Evolutionary conservation across 2,797 vertebrate genomes (phyloP).

Genomic region (Tapera naevia): DNA sequence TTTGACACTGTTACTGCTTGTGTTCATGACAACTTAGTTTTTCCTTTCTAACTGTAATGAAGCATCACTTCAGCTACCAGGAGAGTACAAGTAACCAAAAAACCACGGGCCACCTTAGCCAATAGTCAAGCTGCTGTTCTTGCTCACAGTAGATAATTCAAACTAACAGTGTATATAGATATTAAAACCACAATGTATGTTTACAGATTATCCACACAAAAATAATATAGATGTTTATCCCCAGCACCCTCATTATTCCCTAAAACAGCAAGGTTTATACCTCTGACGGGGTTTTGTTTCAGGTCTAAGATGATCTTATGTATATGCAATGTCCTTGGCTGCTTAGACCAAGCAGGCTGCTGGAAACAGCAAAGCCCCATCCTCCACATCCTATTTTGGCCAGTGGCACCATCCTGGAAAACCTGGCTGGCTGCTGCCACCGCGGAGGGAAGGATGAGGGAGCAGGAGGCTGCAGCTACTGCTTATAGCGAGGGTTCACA

Average conservation of each 20-base stretch:
- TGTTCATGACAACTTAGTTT: background rate
- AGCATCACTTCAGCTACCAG: background rate
- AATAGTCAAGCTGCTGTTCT: background rate
- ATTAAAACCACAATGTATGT: accelerated
- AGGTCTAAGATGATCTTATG: background rate
- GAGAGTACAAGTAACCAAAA: background rate
- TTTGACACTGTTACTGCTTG: background rate
- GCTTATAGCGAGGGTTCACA: background rate
- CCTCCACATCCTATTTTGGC: background rate
- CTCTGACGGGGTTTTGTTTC: background rate
- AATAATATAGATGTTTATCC: background rate
- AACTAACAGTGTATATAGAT: background rate
- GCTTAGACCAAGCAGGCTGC: background rate
- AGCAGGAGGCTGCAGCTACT: background rate
- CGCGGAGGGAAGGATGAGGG: background rate
- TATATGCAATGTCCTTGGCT: background rate
- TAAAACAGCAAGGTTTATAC: background rate
- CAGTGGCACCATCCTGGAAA: background rate
- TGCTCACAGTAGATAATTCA: background rate
- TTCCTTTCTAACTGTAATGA: background rate
- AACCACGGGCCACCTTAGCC: background rate
- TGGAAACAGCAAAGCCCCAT: background rate
- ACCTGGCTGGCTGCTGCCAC: background rate
- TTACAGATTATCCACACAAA: background rate
- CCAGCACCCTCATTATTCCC: background rate